These are phyloP conservation scores for Volucella bombylans DNA, from an alignment of 2,888 invertebrate species.

Conservation along the genomic window DNA sequence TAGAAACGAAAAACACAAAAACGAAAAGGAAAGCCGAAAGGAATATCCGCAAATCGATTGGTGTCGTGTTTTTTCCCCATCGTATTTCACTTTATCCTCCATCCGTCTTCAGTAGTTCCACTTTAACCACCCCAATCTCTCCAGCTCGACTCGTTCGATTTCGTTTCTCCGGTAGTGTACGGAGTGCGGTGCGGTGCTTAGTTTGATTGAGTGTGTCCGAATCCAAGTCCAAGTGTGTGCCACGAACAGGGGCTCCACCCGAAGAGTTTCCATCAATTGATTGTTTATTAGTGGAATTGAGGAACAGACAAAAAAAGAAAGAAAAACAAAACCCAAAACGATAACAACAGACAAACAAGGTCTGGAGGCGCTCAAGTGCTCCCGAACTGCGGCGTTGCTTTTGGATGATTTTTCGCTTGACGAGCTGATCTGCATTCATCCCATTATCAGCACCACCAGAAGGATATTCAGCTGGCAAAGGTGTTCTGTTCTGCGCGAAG, in stretches of 20 bases:
- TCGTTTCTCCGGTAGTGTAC: slow-evolving; percentile 21
- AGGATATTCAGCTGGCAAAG: slow-evolving; percentile 63
- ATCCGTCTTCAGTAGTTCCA: not conserved
- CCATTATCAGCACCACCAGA: slow-evolving; percentile 3
- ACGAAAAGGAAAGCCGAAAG: not conserved
- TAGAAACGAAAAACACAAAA: too few species aligned
- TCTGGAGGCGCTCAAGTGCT: too few species aligned
- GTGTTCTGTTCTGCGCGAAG: slow-evolving; percentile 43
- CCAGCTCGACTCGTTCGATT: not conserved
- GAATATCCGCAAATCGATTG: slow-evolving; percentile 57
- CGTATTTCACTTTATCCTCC: not conserved
- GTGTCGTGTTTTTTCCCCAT: slow-evolving; percentile 35
- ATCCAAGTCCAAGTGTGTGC: slow-evolving; percentile 35
- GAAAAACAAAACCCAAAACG: not conserved
- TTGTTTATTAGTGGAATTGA: slow-evolving; percentile 43
- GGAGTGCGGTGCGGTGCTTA: not conserved
- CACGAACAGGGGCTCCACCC: not conserved
- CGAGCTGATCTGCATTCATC: not conserved
- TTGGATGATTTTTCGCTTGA: slow-evolving; percentile 12
- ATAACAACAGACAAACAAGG: slow-evolving; percentile 8
- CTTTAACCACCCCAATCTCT: too few species aligned
- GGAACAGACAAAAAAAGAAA: slow-evolving; percentile 31
- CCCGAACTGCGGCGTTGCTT: slow-evolving; percentile 13
- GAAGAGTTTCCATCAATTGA: slow-evolving; percentile 42
- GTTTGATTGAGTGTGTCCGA: slow-evolving; percentile 20